These are phyloP conservation scores for Ormyrus thymus DNA, from an alignment of 2,888 invertebrate species.

Conservation along the genomic window DNA sequence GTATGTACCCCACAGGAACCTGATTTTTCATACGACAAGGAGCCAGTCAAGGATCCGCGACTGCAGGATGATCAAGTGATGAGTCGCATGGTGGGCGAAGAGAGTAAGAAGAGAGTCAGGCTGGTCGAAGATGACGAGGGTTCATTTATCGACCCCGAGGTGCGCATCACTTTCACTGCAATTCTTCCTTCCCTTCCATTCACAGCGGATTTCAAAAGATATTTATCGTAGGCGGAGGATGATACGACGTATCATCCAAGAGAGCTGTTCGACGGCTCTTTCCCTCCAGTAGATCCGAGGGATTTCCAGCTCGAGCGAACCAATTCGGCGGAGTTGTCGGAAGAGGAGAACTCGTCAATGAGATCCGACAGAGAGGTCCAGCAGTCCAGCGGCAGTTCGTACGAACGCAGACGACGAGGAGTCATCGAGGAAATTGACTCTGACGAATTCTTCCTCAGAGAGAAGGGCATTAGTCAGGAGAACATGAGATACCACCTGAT, in stretches of 20 bases:
- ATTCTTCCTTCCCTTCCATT: neutral
- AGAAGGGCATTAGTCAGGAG: conserved; percentile 88
- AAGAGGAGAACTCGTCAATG: conserved; percentile 64
- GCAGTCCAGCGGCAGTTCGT: conserved; percentile 80
- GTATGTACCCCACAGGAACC: conserved; percentile 51
- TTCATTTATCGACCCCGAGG: conserved; percentile 40
- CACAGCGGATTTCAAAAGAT: neutral
- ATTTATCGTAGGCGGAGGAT: conserved; percentile 23
- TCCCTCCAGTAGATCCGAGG: conserved; percentile 67
- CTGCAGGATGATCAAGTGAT: conserved; percentile 63
- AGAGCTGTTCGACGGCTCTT: conserved; percentile 50
- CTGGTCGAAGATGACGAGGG: conserved; percentile 27
- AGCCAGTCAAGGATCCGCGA: conserved; percentile 62
- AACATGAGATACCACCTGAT: conserved; percentile 79
- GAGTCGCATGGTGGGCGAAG: conserved; percentile 43
- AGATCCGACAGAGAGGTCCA: conserved; percentile 76
- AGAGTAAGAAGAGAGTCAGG: conserved; percentile 50
- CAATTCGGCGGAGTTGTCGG: conserved; percentile 56
- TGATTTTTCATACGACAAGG: conserved; percentile 27
- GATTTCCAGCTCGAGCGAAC: conserved; percentile 58
- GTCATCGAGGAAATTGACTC: conserved; percentile 91
- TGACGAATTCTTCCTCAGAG: conserved; percentile 90
- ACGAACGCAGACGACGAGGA: conserved; percentile 77
- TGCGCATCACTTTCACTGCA: neutral
- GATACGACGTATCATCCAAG: conserved; percentile 35